These are phyloP conservation scores for Laticauda laticaudata DNA, from an alignment of 2,113 vertebrate species.

Conservation along the genomic window DNA sequence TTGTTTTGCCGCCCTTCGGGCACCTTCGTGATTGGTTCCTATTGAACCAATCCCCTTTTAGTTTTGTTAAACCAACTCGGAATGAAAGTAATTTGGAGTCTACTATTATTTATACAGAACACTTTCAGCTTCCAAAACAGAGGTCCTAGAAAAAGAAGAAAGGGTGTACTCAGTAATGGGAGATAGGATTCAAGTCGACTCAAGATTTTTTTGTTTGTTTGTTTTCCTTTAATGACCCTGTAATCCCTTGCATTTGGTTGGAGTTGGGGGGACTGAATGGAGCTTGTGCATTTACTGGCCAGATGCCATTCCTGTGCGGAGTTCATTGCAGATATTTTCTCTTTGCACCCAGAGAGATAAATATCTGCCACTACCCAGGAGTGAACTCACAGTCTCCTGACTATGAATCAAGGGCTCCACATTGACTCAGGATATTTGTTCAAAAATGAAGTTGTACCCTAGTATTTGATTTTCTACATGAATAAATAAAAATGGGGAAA, in stretches of 20 bases:
- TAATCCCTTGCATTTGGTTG: background rate
- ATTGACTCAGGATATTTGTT: background rate
- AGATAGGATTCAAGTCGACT: no score
- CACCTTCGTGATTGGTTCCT: no score
- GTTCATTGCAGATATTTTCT: background rate
- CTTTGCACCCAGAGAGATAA: background rate
- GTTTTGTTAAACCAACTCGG: no score
- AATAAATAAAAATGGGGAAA: background rate
- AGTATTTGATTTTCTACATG: background rate
- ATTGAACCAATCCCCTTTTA: no score
- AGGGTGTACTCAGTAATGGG: background rate
- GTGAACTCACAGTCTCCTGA: background rate
- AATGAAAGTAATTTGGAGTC: no score
- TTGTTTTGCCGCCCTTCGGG: no score
- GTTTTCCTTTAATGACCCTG: background rate
- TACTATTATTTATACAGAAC: no score
- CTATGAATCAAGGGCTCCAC: background rate
- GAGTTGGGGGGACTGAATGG: background rate
- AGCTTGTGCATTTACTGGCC: background rate
- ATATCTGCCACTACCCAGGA: background rate
- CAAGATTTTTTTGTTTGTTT: background rate
- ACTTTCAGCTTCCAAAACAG: background rate
- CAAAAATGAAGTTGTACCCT: background rate
- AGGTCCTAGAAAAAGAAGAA: background rate
- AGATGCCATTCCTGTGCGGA: background rate